phyloP scores from a whole-genome alignment of 2,888 invertebrate genomes.

The Elaeidobius kamerunicus region DNA sequence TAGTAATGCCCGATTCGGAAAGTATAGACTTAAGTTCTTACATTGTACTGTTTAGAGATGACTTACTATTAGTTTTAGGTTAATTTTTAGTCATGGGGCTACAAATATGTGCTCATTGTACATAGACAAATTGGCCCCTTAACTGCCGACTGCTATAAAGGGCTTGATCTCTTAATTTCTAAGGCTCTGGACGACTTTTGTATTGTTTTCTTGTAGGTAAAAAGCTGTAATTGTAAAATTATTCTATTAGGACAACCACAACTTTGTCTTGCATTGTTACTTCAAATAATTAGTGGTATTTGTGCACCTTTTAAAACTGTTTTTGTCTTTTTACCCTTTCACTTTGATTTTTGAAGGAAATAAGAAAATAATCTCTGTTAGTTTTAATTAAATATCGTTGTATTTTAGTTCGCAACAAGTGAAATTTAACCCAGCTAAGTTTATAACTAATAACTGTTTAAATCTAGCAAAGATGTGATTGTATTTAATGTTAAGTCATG shows the following conservation, averaged over 20 bases:
- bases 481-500: conserved; percentile 49
- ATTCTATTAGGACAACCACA: too few species aligned
- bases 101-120: conserved; percentile 16
- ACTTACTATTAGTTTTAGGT: conserved; percentile 23
- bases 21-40: background rate
- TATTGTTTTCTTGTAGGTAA: conserved; percentile 20
- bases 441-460: conserved; percentile 43
- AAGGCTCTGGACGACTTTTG: conserved; percentile 28
- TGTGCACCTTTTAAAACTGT: conserved; percentile 13
- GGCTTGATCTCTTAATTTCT: conserved; percentile 45
- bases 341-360: background rate
- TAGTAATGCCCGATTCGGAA: background rate
- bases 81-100: conserved; percentile 28
- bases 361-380: conserved; percentile 20
- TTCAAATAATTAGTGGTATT: conserved; percentile 14
- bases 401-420: conserved; percentile 25
- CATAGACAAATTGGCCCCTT: conserved; percentile 17
- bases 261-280: conserved; percentile 20
- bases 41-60: background rate
- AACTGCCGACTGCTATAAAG: conserved; percentile 42
- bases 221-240: conserved; percentile 5
- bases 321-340: conserved; percentile 10
- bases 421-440: conserved; percentile 33
- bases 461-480: conserved; percentile 49
- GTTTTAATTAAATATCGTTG: conserved; percentile 19